Evolutionary conservation across 2,113 vertebrate genomes (phyloP), one percentile per base, ranked within the genome.

Genomic region (Ursus arctos): DNA sequence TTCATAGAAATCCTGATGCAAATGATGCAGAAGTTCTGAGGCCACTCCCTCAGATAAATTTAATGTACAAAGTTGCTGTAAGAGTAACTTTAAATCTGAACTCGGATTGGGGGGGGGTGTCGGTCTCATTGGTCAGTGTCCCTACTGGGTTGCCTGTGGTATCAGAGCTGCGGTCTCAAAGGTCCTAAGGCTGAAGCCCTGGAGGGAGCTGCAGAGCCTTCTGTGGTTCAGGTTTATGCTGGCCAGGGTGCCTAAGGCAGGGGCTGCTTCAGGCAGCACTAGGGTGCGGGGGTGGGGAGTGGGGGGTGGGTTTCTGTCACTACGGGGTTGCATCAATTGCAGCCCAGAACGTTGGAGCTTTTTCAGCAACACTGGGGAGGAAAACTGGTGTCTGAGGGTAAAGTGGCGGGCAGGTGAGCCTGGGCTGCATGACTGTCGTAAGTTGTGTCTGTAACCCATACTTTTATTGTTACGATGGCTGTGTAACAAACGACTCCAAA

Each of bases 1-100:
- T 97, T 89, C 72, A 83, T 55, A 91, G 88, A 74, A 72, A 97
- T n/a, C 18, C 33, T 77, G 31, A 84, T 81, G n/a, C 47, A 94
- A 87, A 65, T 24, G 57, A 74, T 9, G 21, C 7, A 10, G 77
- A 72, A 63, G 1, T 71, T 94, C 36, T n/a, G n/a, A 94, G 33
- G 72, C 33, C n/a, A 89, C 1, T 51, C 85, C 24, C n/a, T n/a
- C 47, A 24, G 63, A 22, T 2, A 28, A 79, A 18, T 33, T 91
- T 63, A n/a, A 82, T 16, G 21, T 51, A 47, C 22, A 11, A 13
- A 2, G 18, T 59, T 61, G 4, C 3, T 90, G 55, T n/a, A 97
- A 97, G 1, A 4, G 1, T 72, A 92, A 63, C 2, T 10, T 47
- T 53, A 61, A 83, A 49, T 61, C 53, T 96, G 28, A 40, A 97